A percentile compares a stretch with the other conserved stretches of the same genome.
phyloP scores from a whole-genome alignment of 2,797 vertebrate genomes.

The Pseudomugil gertrudae region DNA sequence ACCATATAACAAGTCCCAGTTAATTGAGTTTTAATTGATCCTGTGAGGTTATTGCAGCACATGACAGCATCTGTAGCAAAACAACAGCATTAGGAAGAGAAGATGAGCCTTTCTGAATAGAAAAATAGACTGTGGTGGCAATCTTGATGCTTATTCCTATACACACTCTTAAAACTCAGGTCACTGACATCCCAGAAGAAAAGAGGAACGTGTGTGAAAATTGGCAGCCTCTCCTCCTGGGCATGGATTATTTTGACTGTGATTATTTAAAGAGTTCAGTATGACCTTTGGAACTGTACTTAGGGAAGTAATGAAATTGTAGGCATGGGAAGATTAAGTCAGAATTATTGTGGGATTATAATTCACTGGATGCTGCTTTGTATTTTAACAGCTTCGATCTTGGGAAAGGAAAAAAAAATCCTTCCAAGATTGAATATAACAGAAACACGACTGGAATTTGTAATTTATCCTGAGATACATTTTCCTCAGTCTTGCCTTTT shows the following conservation, averaged over 20 bases:
- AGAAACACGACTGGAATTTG: slow-evolving; percentile 22
- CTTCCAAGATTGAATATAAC: slow-evolving; percentile 15
- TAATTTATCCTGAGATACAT: slow-evolving; percentile 26
- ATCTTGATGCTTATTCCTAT: slow-evolving; percentile 26
- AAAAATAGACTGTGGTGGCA: slow-evolving; percentile 15
- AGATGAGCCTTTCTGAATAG: slow-evolving; percentile 16
- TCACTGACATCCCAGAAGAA: slow-evolving; percentile 20
- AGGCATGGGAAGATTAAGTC: slow-evolving; percentile 72
- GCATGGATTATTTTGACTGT: slow-evolving; percentile 59
- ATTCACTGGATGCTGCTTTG: slow-evolving; percentile 55
- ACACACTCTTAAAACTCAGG: slow-evolving; percentile 10
- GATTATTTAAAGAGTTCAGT: slow-evolving; percentile 65
- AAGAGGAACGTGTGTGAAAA: slow-evolving; percentile 40
- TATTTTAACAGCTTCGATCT: slow-evolving; percentile 61
- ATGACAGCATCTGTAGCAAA: slow-evolving; percentile 26
- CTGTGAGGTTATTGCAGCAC: slow-evolving; percentile 34
- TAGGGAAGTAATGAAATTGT: slow-evolving; percentile 72
- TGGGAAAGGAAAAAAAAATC: not conserved
- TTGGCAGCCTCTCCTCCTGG: slow-evolving; percentile 30
- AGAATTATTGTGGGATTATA: slow-evolving; percentile 76
- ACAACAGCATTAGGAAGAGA: slow-evolving; percentile 30
- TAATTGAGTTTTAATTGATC: slow-evolving; percentile 77
- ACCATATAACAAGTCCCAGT: slow-evolving; percentile 51
- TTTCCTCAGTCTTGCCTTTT: slow-evolving; percentile 33
- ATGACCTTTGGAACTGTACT: slow-evolving; percentile 60